These are phyloP conservation scores for Mayetiola destructor DNA, from an alignment of 2,888 invertebrate genomes.

Conservation along the genomic window DNA sequence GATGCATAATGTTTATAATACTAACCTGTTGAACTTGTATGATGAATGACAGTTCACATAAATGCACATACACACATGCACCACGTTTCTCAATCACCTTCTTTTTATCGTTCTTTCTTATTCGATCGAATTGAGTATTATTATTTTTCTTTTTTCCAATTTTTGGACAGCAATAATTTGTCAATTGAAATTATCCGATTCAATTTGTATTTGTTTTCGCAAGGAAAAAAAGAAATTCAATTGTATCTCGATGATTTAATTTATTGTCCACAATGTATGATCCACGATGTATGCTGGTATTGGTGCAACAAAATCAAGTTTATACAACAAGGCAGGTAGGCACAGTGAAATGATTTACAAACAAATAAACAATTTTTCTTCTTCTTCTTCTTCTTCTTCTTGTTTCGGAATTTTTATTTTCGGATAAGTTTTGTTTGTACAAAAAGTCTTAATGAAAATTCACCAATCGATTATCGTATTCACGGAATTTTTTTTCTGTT, in stretches of 20 bases:
- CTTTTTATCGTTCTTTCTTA: background rate
- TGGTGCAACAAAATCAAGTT: constrained; percentile 2
- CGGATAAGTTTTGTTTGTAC: background rate
- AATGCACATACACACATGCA: background rate
- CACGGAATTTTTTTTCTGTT: background rate
- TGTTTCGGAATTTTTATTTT: background rate
- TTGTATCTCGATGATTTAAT: background rate
- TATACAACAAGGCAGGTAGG: background rate
- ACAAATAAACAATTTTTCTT: background rate
- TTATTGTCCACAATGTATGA: too few relatives aligned
- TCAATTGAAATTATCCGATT: too few relatives aligned
- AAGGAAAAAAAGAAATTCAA: background rate
- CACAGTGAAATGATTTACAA: background rate
- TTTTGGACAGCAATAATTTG: background rate
- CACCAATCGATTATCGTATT: background rate
- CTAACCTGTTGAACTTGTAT: constrained; percentile 5
- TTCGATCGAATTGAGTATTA: background rate
- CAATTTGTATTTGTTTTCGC: background rate
- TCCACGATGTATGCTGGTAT: background rate
- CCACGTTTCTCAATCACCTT: background rate
- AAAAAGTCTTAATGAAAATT: background rate
- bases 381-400: background rate
- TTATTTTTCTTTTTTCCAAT: background rate
- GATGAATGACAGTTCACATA: constrained; percentile 5
- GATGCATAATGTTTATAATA: background rate